phyloP scores from a whole-genome alignment of 2,113 vertebrate genomes.

The Menidia beryllina region DNA sequence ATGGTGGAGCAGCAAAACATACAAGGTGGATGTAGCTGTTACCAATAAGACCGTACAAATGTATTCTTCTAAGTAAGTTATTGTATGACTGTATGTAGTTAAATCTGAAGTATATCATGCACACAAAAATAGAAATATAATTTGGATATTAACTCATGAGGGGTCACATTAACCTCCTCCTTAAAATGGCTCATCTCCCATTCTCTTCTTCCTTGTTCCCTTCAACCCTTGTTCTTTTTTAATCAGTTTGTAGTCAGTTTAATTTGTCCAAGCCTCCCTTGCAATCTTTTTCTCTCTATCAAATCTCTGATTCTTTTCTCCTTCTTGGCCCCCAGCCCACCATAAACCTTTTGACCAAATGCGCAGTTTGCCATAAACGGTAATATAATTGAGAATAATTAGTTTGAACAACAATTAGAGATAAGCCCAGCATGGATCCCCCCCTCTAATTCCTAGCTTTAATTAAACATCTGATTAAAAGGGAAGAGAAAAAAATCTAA shows the following conservation, averaged over 20 bases:
- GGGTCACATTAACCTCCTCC: background rate
- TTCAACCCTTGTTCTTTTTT: background rate
- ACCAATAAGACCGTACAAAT: too few relatives aligned
- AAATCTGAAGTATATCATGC: background rate
- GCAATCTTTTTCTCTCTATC: background rate
- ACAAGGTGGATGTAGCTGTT: too few relatives aligned
- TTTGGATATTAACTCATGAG: background rate
- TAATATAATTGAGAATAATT: slow-evolving; percentile 55
- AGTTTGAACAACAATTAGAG: slow-evolving; percentile 60
- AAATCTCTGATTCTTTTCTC: background rate
- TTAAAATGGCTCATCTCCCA: background rate
- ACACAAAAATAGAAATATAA: background rate
- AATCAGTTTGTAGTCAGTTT: background rate
- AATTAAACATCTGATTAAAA: slow-evolving; percentile 73
- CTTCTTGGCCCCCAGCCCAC: too few relatives aligned
- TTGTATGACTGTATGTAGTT: background rate
- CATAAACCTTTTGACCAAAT: background rate
- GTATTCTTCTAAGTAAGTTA: too few relatives aligned
- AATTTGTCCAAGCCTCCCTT: background rate
- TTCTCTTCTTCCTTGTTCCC: background rate
- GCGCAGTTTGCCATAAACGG: slow-evolving; percentile 40
- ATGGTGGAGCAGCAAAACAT: background rate
- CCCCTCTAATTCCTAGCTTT: slow-evolving; percentile 29
- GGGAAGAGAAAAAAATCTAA: slow-evolving; percentile 23
- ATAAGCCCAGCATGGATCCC: slow-evolving; percentile 41